Evolutionary conservation across 1,140 invertebrate species (phyloP), one percentile per base, ranked within the genome.

Genomic region (Wiebesia pumilae): DNA sequence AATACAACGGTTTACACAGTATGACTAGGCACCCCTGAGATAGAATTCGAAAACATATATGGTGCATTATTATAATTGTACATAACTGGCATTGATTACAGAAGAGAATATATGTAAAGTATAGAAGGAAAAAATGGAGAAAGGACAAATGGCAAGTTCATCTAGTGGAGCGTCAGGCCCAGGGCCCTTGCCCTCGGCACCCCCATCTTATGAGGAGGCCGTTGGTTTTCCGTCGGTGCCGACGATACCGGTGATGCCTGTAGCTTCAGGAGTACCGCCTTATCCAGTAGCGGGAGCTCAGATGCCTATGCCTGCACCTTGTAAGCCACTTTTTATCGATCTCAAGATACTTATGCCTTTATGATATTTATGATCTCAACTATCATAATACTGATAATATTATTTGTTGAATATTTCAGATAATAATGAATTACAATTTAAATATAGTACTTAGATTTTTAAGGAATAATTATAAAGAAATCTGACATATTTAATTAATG

Each of bases 151-250:
- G 71, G 38, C 83, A 35, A 81, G 65, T 38, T 62, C 79, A 7
- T 62, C 51, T 9, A 82, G 54, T 24, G 77, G 35, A 19, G 19
- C 19, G 1, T 14, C 47, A 19, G 65, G 40, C 0, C n/a, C 81
- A 12, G 82, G 79, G 51, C 90, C 90, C 30, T 82, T 90, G 69
- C 91, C 92, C 0, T 86, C 90, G 3, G 92, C 91, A 30, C 92
- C 92, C 9, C 92, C 92, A 38, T 92, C 92, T 33, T 93, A 93
- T 21, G 91, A 93, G 51, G 92, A 93, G 81, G 92, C 92, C n/a
- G 87, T 93, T 33, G 91, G 90, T 35, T 90, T 83, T 87, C 88
- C 83, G 86, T 87, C 65, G 88, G 87, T 24, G 54, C 83, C 90
- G 78, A 79, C 88, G 38, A 69, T 58, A n/a, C 71, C 85, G 0